Conservation (phyloP, 1,140 invertebrate species). For the Aphelinus certus region DNA sequence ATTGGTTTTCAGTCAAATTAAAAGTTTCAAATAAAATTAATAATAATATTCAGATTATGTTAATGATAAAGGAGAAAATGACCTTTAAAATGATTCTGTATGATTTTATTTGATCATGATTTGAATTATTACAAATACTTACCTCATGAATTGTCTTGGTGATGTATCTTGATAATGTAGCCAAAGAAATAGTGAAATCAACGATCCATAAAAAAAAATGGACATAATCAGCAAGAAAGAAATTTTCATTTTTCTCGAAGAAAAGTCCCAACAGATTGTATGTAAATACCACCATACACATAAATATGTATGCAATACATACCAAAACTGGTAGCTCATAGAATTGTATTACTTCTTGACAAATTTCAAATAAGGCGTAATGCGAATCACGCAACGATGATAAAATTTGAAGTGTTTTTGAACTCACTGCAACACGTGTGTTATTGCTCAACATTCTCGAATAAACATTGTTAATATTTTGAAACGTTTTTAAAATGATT, state of each 20-base stretch:
- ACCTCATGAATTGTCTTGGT: conserved; percentile 4
- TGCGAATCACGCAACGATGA: neutral
- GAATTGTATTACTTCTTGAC: neutral
- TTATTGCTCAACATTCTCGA: too few relatives aligned
- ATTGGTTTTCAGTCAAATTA: too few relatives aligned
- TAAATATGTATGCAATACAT: conserved; percentile 13
- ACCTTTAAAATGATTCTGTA: too few relatives aligned
- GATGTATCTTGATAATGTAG: neutral
- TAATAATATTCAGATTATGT: too few relatives aligned
- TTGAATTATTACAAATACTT: neutral
- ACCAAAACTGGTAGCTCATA: neutral
- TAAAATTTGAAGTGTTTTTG: neutral
- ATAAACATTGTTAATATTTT: too few relatives aligned
- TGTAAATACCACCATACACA: neutral
- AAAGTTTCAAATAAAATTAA: too few relatives aligned
- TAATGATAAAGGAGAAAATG: too few relatives aligned
- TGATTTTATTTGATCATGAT: too few relatives aligned
- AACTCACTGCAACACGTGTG: too few relatives aligned
- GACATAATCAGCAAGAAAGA: neutral
- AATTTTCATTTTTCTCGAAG: conserved; percentile 3
- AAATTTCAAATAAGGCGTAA: neutral
- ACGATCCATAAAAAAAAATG: neutral
- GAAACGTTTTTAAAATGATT: neutral
- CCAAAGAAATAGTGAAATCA: neutral
- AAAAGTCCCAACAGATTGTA: conserved; percentile 3